Evolutionary conservation across 2,113 vertebrate genomes (phyloP).

Genomic region (Salvelinus fontinalis): DNA sequence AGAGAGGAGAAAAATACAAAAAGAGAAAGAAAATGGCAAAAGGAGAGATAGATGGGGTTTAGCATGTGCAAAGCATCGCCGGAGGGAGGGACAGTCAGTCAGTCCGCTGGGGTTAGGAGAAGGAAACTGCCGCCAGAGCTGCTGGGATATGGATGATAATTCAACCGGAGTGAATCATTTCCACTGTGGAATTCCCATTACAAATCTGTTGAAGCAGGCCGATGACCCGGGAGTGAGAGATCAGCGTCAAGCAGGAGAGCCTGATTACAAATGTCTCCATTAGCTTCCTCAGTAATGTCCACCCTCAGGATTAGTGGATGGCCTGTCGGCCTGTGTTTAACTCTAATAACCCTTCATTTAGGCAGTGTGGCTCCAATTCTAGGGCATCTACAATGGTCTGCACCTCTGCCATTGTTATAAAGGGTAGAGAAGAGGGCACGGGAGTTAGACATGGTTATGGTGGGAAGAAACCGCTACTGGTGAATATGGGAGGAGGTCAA

Average conservation of each 20-base stretch:
- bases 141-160: neutral
- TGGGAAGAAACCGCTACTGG: neutral
- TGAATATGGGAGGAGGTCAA: neutral
- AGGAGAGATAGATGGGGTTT: slow-evolving; percentile 8
- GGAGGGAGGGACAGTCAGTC: slow-evolving; percentile 28
- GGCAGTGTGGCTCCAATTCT: slow-evolving; percentile 33
- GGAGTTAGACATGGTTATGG: slow-evolving; percentile 31
- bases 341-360: slow-evolving; percentile 61
- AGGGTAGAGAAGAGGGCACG: slow-evolving; percentile 24
- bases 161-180: slow-evolving; percentile 20
- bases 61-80: slow-evolving; percentile 18
- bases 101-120: slow-evolving; percentile 33
- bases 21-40: neutral
- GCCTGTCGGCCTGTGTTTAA: slow-evolving; percentile 57
- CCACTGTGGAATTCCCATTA: slow-evolving; percentile 18
- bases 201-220: slow-evolving; percentile 8
- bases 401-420: slow-evolving; percentile 42
- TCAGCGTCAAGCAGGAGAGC: slow-evolving; percentile 41
- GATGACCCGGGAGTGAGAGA: slow-evolving; percentile 29
- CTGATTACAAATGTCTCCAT: slow-evolving; percentile 53
- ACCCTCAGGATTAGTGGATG: slow-evolving; percentile 51
- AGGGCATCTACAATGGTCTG: slow-evolving; percentile 39
- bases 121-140: neutral
- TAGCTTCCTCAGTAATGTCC: slow-evolving; percentile 46
- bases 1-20: slow-evolving; percentile 2